Conservation (phyloP, 2,888 invertebrate genomes). For the Agrenia bidenticulata region DNA sequence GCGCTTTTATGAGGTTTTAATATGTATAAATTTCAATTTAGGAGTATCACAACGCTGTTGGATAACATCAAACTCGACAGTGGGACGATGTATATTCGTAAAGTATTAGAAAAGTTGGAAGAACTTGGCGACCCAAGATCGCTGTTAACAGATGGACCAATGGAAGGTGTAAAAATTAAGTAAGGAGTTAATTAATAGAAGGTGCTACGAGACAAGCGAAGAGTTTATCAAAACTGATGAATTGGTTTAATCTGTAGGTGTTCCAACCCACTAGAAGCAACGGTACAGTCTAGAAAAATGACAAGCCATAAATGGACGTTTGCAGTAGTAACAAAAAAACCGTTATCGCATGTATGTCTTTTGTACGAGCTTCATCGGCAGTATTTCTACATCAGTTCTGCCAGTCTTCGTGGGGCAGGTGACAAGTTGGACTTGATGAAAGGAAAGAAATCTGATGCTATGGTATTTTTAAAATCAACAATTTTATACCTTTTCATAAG, state of each 20-base stretch:
- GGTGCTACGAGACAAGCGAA: background rate
- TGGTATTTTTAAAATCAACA: slow-evolving; percentile 18
- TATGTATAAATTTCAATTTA: slow-evolving; percentile 8
- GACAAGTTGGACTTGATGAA: slow-evolving; percentile 37
- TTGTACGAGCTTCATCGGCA: slow-evolving; percentile 50
- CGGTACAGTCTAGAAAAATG: slow-evolving; percentile 39
- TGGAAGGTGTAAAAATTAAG: slow-evolving; percentile 40
- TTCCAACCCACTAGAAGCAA: slow-evolving; percentile 36
- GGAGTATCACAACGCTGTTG: slow-evolving; percentile 30
- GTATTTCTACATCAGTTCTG: slow-evolving; percentile 50
- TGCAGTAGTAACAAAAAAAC: slow-evolving; percentile 38
- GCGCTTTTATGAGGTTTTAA: background rate
- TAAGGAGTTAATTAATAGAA: slow-evolving; percentile 27
- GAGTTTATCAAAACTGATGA: background rate
- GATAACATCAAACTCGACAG: slow-evolving; percentile 37
- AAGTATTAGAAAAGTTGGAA: slow-evolving; percentile 33
- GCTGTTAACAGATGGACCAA: slow-evolving; percentile 36
- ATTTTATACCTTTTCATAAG: too few species aligned
- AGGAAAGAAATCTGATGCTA: slow-evolving; percentile 21
- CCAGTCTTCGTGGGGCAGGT: slow-evolving; percentile 40
- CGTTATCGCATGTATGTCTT: slow-evolving; percentile 43
- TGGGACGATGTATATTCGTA: slow-evolving; percentile 34
- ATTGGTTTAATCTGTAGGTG: too few species aligned
- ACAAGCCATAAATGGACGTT: slow-evolving; percentile 49
- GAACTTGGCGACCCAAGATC: slow-evolving; percentile 26